These are phyloP conservation scores for Phymorhynchus buccinoides DNA, from an alignment of 1,140 invertebrate species.

Conservation along the genomic window DNA sequence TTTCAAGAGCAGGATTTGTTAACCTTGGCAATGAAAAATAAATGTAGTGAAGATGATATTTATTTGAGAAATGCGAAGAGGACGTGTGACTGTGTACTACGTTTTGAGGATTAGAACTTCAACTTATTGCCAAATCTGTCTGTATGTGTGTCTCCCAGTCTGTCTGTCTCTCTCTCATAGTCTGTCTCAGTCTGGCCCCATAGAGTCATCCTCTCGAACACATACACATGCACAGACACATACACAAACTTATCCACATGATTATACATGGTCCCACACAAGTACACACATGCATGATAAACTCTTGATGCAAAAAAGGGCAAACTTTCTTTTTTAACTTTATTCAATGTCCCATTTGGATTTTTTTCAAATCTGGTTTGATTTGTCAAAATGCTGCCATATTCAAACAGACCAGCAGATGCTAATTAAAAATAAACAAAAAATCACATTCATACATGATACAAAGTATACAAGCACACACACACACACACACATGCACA, in stretches of 20 bases:
- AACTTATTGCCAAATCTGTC: background rate
- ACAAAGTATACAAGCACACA: background rate
- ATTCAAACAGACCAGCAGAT: background rate
- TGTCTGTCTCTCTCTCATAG: background rate
- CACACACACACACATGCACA: constrained; percentile 2
- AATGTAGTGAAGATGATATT: too few relatives aligned
- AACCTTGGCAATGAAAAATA: too few relatives aligned
- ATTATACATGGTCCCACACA: background rate
- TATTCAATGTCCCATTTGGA: background rate
- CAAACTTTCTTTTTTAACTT: background rate
- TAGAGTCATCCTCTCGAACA: background rate
- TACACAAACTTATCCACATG: background rate
- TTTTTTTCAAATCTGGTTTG: background rate
- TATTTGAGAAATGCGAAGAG: too few relatives aligned
- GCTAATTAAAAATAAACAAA: too few relatives aligned
- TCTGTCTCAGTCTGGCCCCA: background rate
- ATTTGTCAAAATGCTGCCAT: background rate
- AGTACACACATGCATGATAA: background rate
- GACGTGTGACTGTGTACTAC: too few relatives aligned
- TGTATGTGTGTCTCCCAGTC: background rate
- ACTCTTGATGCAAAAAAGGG: background rate
- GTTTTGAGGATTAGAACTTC: too few relatives aligned
- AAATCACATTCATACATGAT: background rate
- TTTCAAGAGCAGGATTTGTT: too few relatives aligned
- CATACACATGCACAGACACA: background rate